Conservation (phyloP, 1,140 invertebrate species). For the Psilanteris sp. region DNA sequence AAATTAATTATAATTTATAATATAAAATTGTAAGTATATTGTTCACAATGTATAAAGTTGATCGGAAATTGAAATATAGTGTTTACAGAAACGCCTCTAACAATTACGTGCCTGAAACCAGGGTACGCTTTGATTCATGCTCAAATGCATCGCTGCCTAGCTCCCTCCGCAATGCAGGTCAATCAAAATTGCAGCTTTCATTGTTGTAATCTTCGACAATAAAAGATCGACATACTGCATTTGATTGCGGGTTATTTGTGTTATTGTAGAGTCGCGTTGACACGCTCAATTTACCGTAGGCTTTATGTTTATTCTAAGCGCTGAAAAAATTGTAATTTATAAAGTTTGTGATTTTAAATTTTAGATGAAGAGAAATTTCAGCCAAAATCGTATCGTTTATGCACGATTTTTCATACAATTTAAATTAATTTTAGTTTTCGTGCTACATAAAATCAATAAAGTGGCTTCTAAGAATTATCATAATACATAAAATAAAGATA, state of each 20-base stretch:
- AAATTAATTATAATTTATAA: too few relatives aligned
- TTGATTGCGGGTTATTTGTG: conserved; percentile 57
- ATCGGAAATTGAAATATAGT: neutral
- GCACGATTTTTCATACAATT: conserved; percentile 8
- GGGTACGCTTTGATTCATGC: conserved; percentile 28
- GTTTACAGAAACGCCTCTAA: conserved; percentile 6
- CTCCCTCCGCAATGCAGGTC: conserved; percentile 58
- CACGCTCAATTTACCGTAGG: conserved; percentile 54
- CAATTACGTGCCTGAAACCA: conserved; percentile 11
- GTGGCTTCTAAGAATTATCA: too few relatives aligned
- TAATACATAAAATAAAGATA: too few relatives aligned
- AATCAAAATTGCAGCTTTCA: conserved; percentile 60
- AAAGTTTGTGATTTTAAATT: conserved; percentile 21
- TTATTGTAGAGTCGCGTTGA: conserved; percentile 49
- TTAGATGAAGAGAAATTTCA: conserved; percentile 21
- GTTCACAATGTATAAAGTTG: too few relatives aligned
- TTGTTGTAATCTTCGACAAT: conserved; percentile 56
- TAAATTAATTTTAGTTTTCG: conserved; percentile 1
- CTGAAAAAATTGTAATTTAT: conserved; percentile 26
- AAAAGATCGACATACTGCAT: conserved; percentile 52
- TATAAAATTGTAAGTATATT: too few relatives aligned
- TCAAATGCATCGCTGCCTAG: conserved; percentile 33
- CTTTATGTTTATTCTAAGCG: conserved; percentile 12
- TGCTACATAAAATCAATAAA: neutral
- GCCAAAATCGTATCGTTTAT: conserved; percentile 7